Conservation (phyloP, 2,797 vertebrate species). For the Argentina silus region DNA sequence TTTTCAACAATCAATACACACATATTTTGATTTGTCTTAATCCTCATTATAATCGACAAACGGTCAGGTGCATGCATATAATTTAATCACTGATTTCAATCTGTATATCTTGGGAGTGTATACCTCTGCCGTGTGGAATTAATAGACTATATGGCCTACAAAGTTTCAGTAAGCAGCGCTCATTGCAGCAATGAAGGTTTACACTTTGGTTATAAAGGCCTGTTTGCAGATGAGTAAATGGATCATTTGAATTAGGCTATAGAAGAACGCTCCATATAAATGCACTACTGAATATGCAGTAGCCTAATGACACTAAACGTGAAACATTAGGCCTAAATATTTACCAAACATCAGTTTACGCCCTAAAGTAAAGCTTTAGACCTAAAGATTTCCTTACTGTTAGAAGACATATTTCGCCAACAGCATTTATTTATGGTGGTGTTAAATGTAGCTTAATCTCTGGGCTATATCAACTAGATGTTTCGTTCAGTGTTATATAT, state of each 20-base stretch:
- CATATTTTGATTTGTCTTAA: neutral
- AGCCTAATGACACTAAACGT: too few species aligned
- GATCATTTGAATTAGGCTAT: neutral
- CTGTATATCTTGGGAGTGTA: too few species aligned
- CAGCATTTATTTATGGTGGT: neutral
- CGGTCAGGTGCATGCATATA: neutral
- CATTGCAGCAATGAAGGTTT: too few species aligned
- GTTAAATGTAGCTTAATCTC: neutral
- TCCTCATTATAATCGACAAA: too few species aligned
- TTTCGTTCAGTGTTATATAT: constrained; percentile 17
- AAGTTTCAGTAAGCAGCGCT: too few species aligned
- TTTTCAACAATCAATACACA: constrained; percentile 20
- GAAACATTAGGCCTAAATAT: too few species aligned
- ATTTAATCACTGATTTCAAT: neutral
- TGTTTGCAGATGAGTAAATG: neutral
- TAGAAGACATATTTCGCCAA: neutral
- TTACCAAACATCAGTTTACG: too few species aligned
- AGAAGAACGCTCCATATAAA: neutral
- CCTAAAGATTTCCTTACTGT: neutral
- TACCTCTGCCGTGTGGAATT: too few species aligned
- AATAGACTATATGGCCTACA: too few species aligned
- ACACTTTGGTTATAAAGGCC: neutral
- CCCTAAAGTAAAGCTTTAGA: too few species aligned
- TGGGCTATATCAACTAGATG: neutral
- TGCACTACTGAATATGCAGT: neutral